These are phyloP conservation scores for Pristionchus arcanus DNA, from an alignment of 2,888 invertebrate genomes.

Conservation along the genomic window DNA sequence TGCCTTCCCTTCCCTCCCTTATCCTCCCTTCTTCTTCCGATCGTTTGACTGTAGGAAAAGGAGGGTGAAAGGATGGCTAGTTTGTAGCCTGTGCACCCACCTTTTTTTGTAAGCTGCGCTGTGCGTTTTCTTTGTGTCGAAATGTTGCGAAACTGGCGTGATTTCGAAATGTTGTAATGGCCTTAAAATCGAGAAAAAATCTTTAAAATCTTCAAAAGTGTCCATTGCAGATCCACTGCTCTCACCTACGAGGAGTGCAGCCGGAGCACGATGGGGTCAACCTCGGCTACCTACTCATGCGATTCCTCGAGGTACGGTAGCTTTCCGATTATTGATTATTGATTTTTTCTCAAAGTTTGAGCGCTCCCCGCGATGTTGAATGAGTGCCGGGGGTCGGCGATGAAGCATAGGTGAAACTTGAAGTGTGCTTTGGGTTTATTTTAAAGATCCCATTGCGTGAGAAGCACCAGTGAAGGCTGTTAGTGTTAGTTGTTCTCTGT, in stretches of 20 bases:
- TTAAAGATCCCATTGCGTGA: too few species aligned
- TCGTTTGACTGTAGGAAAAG: neutral
- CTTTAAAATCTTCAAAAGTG: neutral
- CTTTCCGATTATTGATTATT: neutral
- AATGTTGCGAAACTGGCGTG: neutral
- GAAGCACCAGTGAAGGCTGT: too few species aligned
- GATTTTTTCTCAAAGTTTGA: too few species aligned
- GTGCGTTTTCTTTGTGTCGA: neutral
- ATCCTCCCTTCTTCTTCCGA: neutral
- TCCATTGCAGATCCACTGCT: slow-evolving; percentile 64
- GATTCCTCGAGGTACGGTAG: slow-evolving; percentile 81
- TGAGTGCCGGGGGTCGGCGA: neutral
- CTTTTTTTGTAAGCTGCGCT: neutral
- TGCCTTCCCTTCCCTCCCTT: neutral
- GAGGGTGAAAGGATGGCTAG: neutral
- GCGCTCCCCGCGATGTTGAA: too few species aligned
- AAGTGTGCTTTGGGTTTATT: neutral
- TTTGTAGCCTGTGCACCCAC: neutral
- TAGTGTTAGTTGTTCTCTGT: neutral
- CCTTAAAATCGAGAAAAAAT: neutral
- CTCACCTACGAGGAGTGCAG: slow-evolving; percentile 58
- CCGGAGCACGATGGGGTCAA: slow-evolving; percentile 82
- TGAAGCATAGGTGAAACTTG: neutral
- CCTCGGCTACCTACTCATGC: slow-evolving; percentile 84
- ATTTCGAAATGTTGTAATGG: slow-evolving; percentile 19